phyloP scores from a whole-genome alignment of 1,140 invertebrate genomes.

The Ceratina calcarata region DNA sequence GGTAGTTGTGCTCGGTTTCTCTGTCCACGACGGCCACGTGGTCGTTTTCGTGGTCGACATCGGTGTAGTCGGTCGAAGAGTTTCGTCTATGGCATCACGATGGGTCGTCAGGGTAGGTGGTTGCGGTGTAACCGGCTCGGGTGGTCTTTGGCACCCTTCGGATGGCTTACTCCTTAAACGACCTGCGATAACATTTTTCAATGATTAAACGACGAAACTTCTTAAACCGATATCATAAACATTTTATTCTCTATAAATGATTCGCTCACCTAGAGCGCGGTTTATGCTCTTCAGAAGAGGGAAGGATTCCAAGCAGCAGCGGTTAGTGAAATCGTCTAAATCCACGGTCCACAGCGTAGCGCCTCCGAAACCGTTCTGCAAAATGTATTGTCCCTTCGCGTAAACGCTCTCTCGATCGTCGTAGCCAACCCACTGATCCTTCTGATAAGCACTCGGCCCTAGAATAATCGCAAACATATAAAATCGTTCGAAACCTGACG shows the following conservation, averaged over 20 bases:
- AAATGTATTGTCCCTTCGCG: slow-evolving; percentile 89
- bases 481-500: too few species aligned
- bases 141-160: slow-evolving; percentile 84
- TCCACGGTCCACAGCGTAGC: slow-evolving; percentile 95
- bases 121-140: slow-evolving; percentile 85
- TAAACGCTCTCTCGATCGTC: slow-evolving; percentile 89
- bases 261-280: slow-evolving; percentile 82
- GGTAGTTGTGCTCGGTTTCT: slow-evolving; percentile 65
- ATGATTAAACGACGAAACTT: too few species aligned
- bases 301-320: slow-evolving; percentile 88
- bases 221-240: too few species aligned
- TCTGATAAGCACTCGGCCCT: slow-evolving; percentile 89
- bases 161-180: slow-evolving; percentile 80
- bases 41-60: slow-evolving; percentile 68
- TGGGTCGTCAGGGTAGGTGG: slow-evolving; percentile 86
- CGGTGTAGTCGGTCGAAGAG: slow-evolving; percentile 72
- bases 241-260: background rate
- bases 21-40: slow-evolving; percentile 76
- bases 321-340: slow-evolving; percentile 93
- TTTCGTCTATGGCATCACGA: slow-evolving; percentile 68
- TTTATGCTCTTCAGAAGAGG: slow-evolving; percentile 88
- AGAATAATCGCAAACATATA: slow-evolving; percentile 3
- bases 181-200: slow-evolving; percentile 60
- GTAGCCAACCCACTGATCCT: slow-evolving; percentile 94
- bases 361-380: slow-evolving; percentile 87